Evolutionary conservation across 2,797 vertebrate species (phyloP), one percentile per base, ranked within the genome.

Genomic region (Pseudochirops corinnae): DNA sequence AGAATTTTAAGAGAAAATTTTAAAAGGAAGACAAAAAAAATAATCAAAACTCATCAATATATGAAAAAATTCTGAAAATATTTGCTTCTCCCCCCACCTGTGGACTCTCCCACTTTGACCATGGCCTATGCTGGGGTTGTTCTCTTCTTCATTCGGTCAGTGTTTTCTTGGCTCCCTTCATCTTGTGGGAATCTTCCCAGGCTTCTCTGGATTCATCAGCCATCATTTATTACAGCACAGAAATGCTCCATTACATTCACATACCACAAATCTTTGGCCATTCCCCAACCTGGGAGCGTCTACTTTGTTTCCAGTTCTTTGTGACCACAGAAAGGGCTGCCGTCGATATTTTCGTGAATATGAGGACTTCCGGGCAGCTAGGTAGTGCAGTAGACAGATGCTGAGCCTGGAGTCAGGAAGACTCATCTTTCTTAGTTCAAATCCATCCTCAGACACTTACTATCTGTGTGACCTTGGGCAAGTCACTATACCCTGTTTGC

Each of bases 71-170:
- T 39, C 62, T 74, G 33, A 39, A 74, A 39, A 39, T 18, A 21
- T 21, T 7, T 2, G 62, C n/a, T 31, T 1, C 6, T 5, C 3
- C 6, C 1, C 5, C 33, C n/a, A n/a, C 6, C 14, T 7, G 7
- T n/a, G 62, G 33, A 6, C 4, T 67, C 4, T 67, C 16, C 62
- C 62, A 18, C 16, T 14, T 39, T 39, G 16, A 18, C 16, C 0
- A 74, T 1, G 62, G 16, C 33, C 33, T 21, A 5, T 1, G 1
- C 16, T 16, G 62, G 62, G 16, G n/a, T 5, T 5, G 0, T 21
- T 67, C 33, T 67, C 60, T 74, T 6, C 14, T n/a, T n/a, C 14
- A 5, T 1, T n/a, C 0, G 1, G 21, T 3, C 29, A 31, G 4
- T 39, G 16, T 39, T 74, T 39, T 39, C 33, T n/a, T 67, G 62